Evolutionary conservation across 2,888 invertebrate species (phyloP).

Genomic region (Leucophenga montana): DNA sequence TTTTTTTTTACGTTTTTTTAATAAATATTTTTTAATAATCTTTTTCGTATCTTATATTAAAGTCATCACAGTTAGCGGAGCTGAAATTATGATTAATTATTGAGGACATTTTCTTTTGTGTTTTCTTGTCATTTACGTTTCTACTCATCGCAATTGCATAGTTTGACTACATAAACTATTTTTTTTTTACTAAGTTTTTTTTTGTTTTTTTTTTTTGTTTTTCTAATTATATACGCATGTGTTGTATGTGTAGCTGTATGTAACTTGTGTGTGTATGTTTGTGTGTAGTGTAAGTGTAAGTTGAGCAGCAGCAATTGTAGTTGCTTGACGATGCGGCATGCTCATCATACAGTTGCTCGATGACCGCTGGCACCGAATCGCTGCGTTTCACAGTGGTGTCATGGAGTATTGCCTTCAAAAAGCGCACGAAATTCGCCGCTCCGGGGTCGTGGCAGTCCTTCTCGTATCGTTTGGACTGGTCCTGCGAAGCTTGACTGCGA

Average conservation of each 20-base stretch:
- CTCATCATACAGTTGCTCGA: constrained; percentile 48
- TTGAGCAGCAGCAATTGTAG: constrained; percentile 28
- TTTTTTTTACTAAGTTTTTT: constrained; percentile 61
- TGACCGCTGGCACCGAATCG: constrained; percentile 40
- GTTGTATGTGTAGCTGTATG: constrained; percentile 36
- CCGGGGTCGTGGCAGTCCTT: constrained; percentile 72
- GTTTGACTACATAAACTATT: constrained; percentile 68
- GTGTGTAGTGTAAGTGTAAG: constrained; percentile 39
- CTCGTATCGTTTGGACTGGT: constrained; percentile 72
- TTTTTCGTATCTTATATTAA: constrained; percentile 73
- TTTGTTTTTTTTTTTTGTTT: constrained; percentile 40
- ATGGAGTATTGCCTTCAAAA: constrained; percentile 74
- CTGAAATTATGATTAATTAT: constrained; percentile 73
- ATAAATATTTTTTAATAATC: constrained; percentile 38
- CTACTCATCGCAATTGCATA: constrained; percentile 69
- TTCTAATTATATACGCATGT: constrained; percentile 63
- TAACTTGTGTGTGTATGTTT: constrained; percentile 32
- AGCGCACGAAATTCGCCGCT: constrained; percentile 74
- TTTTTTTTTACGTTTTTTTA: constrained; percentile 45
- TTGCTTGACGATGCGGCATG: constrained; percentile 7
- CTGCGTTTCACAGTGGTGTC: constrained; percentile 66
- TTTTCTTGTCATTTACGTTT: constrained; percentile 45
- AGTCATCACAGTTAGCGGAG: constrained; percentile 74
- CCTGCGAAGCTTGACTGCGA: constrained; percentile 72
- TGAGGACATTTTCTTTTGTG: constrained; percentile 61